phyloP scores from a whole-genome alignment of 1,140 invertebrate genomes.

The Drosophila nigrodunni region DNA sequence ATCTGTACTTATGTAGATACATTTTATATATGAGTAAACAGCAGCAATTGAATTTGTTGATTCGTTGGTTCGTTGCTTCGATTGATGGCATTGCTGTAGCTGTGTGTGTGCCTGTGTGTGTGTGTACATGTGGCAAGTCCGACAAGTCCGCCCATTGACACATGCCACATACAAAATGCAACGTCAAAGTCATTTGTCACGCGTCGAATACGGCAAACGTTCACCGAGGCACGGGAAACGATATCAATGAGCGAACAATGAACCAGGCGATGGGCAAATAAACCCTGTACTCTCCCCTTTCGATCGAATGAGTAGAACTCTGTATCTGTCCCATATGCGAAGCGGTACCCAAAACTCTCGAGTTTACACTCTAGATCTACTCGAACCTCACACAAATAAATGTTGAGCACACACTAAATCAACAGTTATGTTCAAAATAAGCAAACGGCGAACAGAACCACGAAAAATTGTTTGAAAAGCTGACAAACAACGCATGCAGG shows the following conservation, averaged over 20 bases:
- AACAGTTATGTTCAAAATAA: conserved; percentile 78
- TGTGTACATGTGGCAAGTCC: background rate
- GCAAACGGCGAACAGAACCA: conserved; percentile 44
- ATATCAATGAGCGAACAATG: conserved; percentile 78
- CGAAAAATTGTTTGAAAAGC: conserved; percentile 24
- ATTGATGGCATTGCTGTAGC: conserved; percentile 56
- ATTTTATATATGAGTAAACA: conserved; percentile 60
- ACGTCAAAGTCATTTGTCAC: conserved; percentile 82
- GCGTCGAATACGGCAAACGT: conserved; percentile 56
- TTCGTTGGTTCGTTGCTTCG: conserved; percentile 49
- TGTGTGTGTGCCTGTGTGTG: background rate
- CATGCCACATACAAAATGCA: conserved; percentile 72
- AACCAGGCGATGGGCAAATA: conserved; percentile 71
- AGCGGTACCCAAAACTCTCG: background rate
- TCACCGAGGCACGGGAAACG: background rate
- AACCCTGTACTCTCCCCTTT: conserved; percentile 18
- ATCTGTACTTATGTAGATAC: conserved; percentile 13
- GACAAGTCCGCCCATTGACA: conserved; percentile 38
- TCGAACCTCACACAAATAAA: conserved; percentile 65
- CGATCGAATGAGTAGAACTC: background rate
- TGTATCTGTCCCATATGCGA: conserved; percentile 8
- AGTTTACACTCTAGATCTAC: conserved; percentile 13
- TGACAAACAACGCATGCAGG: conserved; percentile 17
- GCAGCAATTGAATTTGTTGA: conserved; percentile 77
- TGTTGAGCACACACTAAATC: conserved; percentile 81